Evolutionary conservation across 1,140 invertebrate genomes (phyloP).

Genomic region (Scaptomyza hsui): DNA sequence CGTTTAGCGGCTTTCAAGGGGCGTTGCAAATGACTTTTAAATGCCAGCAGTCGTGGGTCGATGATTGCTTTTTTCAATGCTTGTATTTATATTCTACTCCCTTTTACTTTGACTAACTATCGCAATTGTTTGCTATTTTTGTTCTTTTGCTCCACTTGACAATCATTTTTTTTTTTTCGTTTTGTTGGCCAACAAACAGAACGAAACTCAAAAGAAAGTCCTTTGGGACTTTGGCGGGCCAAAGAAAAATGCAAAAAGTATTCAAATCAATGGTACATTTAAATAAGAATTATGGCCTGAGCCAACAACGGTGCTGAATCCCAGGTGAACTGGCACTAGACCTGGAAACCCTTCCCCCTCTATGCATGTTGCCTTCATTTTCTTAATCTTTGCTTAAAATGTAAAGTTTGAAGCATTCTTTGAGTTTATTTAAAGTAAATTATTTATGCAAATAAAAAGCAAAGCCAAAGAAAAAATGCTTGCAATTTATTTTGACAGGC

Average conservation of each 20-base stretch:
- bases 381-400: constrained; percentile 26
- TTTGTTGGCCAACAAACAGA: background rate
- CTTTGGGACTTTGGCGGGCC: constrained; percentile 40
- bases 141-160: constrained; percentile 45
- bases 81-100: constrained; percentile 10
- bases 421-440: constrained; percentile 78
- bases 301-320: constrained; percentile 14
- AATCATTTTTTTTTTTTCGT: constrained; percentile 21
- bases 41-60: constrained; percentile 51
- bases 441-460: constrained; percentile 80
- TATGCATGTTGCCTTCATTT: constrained; percentile 14
- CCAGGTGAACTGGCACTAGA: constrained; percentile 48
- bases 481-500: constrained; percentile 69
- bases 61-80: constrained; percentile 50
- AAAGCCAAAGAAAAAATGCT: constrained; percentile 53
- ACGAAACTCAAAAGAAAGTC: constrained; percentile 38
- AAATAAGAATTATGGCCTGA: constrained; percentile 72
- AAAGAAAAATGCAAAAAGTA: constrained; percentile 51
- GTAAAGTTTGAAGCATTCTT: constrained; percentile 49
- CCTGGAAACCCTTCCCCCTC: background rate
- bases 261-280: constrained; percentile 68
- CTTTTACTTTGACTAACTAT: constrained; percentile 35
- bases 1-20: constrained; percentile 66
- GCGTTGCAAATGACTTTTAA: constrained; percentile 82
- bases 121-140: constrained; percentile 29